Evolutionary conservation across 2,113 vertebrate species (phyloP), one percentile per base, ranked within the genome.

Genomic region (Oxyruncus cristatus): DNA sequence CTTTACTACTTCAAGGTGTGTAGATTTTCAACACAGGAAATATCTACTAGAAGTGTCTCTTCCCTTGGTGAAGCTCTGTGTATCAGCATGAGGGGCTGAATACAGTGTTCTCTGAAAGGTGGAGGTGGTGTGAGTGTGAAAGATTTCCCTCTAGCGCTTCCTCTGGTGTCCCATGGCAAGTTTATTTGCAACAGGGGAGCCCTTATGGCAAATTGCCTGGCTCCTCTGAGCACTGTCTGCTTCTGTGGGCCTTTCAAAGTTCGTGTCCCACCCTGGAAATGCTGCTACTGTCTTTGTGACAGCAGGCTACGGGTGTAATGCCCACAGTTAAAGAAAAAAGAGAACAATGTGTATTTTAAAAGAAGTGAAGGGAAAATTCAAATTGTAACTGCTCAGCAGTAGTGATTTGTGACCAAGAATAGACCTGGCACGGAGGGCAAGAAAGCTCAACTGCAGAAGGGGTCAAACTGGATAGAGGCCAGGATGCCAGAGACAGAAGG

Each of bases 21-120:
- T 23, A 20, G 20, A 72, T 85, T 82, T 88, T 82, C 67, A 65
- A 4, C 5, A 20, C 0, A 26, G 35, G 24, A n/a, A 42, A 28
- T 42, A 27, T 14, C 44, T 82, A 46, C 13, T 6, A 5, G 30
- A 0, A 0, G 7, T 0, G 0, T 30, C 7, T 33, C 28, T 77
- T 77, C 37, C 35, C 7, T 52, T 14, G 20, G 24, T 28, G 27
- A 46, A 50, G 18, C 15, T 71, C 8, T 66, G 9, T 68, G 8
- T 62, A 33, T 62, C 42, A 59, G 17, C 30, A 42, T 5, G 17
- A 47, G 35, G 23, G 44, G 18, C 12, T 71, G 42, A 49, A 35
- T 0, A 0, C 16, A 6, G 15, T 15, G 16, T 67, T 37, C n/a
- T 70, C 18, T 42, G 32, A 63, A 56, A 72, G 7, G 8, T 67